These are phyloP conservation scores for Esox lucius DNA, from an alignment of 2,797 vertebrate species.

Conservation along the genomic window DNA sequence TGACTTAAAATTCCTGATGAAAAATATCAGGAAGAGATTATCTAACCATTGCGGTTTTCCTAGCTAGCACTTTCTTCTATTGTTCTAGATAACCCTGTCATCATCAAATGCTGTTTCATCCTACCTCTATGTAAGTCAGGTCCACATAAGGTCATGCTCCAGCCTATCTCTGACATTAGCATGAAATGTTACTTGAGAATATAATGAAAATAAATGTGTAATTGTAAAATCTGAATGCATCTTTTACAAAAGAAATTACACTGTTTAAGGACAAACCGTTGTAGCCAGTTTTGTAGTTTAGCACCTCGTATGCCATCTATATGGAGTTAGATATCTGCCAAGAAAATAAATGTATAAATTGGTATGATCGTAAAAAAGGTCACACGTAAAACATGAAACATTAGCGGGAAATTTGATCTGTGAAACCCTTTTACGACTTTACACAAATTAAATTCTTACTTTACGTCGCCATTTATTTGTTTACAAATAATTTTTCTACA, in stretches of 20 bases:
- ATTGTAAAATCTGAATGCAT: slow-evolving; percentile 19
- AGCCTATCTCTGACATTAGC: not conserved
- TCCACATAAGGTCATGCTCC: not conserved
- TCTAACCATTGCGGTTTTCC: slow-evolving; percentile 35
- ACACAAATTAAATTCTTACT: too few species aligned
- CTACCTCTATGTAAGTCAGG: slow-evolving; percentile 29
- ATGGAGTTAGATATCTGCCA: too few species aligned
- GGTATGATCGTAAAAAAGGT: too few species aligned
- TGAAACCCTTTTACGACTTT: too few species aligned
- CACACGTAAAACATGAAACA: too few species aligned
- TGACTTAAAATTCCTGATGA: slow-evolving; percentile 30
- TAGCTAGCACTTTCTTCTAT: slow-evolving; percentile 37
- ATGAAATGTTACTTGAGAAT: not conserved
- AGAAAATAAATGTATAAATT: too few species aligned
- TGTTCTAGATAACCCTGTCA: slow-evolving; percentile 29
- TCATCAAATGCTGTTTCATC: slow-evolving; percentile 41
- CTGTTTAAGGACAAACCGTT: not conserved
- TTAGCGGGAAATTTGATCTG: too few species aligned
- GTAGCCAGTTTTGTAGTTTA: slow-evolving; percentile 22
- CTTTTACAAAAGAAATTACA: slow-evolving; percentile 4
- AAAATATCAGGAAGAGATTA: slow-evolving; percentile 28
- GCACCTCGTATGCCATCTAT: not conserved
- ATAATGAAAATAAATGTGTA: not conserved
- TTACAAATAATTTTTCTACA: too few species aligned
- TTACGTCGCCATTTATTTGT: too few species aligned